Conservation (phyloP, 2,888 invertebrate genomes). For the Tanytarsus gracilentus region DNA sequence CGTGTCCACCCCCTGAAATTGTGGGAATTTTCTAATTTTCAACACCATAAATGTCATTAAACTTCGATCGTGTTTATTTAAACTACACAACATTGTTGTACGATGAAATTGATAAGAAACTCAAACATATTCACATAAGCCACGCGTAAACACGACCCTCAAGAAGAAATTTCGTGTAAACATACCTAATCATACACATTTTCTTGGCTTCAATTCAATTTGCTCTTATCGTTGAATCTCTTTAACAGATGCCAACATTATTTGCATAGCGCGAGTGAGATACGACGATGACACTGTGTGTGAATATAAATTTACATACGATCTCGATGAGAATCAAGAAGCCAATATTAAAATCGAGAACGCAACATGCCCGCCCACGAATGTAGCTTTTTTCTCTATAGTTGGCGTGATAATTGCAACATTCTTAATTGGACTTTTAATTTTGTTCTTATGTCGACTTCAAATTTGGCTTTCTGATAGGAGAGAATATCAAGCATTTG, state of each 20-base stretch:
- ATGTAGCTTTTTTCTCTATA: constrained; percentile 33
- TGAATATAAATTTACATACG: constrained; percentile 38
- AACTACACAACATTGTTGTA: no score
- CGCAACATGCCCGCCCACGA: constrained; percentile 34
- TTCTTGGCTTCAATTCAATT: no score
- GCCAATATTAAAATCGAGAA: constrained; percentile 36
- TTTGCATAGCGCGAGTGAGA: constrained; percentile 37
- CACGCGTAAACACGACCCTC: no score
- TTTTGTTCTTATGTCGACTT: constrained; percentile 43
- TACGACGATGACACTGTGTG: constrained; percentile 37
- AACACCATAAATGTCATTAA: no score
- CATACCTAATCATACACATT: no score
- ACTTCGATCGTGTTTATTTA: no score
- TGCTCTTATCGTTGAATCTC: no score
- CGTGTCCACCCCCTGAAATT: no score
- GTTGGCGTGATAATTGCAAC: constrained; percentile 45
- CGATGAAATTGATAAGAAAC: no score
- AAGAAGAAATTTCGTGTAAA: no score
- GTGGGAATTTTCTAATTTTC: no score
- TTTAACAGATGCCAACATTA: constrained; percentile 32
- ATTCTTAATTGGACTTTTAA: constrained; percentile 44
- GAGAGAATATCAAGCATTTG: constrained; percentile 48
- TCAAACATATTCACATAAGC: no score
- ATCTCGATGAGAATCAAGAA: constrained; percentile 32
- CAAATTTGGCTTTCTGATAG: constrained; percentile 47